Evolutionary conservation across 2,113 vertebrate genomes (phyloP).

Genomic region (Nibea coibor): DNA sequence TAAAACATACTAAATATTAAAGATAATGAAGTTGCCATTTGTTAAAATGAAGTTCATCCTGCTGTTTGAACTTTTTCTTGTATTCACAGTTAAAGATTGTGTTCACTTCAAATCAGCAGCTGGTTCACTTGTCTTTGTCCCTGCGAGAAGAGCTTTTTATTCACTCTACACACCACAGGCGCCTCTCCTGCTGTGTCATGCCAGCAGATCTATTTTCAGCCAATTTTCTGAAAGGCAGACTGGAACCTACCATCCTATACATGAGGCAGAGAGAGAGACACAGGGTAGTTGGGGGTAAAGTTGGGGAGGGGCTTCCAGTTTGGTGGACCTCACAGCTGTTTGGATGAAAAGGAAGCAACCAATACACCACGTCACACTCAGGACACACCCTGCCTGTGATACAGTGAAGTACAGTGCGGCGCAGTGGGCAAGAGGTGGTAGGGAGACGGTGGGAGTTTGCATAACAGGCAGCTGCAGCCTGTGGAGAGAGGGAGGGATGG

Average conservation of each 20-base stretch:
- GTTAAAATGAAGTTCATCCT: neutral
- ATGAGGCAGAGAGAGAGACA: constrained; percentile 47
- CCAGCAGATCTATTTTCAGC: constrained; percentile 75
- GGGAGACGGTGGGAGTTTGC: constrained; percentile 64
- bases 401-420: constrained; percentile 42
- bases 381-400: constrained; percentile 60
- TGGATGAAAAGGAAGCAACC: constrained; percentile 52
- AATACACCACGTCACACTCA: constrained; percentile 47
- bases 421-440: constrained; percentile 64
- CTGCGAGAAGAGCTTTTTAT: constrained; percentile 27
- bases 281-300: constrained; percentile 15
- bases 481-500: constrained; percentile 61
- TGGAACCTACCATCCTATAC: constrained; percentile 81
- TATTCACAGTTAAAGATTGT: neutral
- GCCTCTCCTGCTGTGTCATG: constrained; percentile 73
- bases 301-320: constrained; percentile 43
- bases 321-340: constrained; percentile 46
- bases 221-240: constrained; percentile 69
- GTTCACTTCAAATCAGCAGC: constrained; percentile 21
- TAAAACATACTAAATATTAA: neutral
- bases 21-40: neutral
- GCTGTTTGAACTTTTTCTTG: neutral
- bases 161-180: constrained; percentile 42
- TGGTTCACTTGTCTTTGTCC: constrained; percentile 25
- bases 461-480: constrained; percentile 51